phyloP scores from a whole-genome alignment of 2,113 vertebrate genomes.

The Condylura cristata region DNA sequence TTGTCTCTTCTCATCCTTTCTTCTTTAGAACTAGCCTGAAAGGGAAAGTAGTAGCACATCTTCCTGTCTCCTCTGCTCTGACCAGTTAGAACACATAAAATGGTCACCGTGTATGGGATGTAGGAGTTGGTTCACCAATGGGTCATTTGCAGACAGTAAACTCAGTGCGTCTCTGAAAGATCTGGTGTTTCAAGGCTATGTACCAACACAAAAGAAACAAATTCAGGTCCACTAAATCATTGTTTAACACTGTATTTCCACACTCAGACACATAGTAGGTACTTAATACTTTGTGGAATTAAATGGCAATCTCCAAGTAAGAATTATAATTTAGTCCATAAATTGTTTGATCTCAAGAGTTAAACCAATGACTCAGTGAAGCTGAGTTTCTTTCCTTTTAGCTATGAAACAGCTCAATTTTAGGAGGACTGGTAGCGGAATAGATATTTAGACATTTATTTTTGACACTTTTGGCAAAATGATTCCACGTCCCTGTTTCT shows the following conservation, averaged over 20 bases:
- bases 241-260: not conserved
- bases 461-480: conserved; percentile 24
- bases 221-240: not conserved
- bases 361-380: too few species aligned
- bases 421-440: not conserved
- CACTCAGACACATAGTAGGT: not conserved
- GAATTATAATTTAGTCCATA: not conserved
- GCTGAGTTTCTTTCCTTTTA: too few species aligned
- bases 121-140: not conserved
- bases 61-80: not conserved
- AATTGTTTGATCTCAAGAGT: not conserved
- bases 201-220: not conserved
- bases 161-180: not conserved
- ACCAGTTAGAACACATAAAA: not conserved
- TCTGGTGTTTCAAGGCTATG: not conserved
- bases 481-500: not conserved
- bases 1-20: not conserved
- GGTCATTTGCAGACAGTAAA: not conserved
- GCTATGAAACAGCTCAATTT: not conserved
- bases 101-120: not conserved
- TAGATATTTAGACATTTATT: conserved; percentile 28
- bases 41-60: not conserved
- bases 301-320: not conserved
- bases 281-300: not conserved
- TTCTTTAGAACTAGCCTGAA: not conserved